Conservation (phyloP, 1,140 invertebrate species). For the Medauroidea extradentata region DNA sequence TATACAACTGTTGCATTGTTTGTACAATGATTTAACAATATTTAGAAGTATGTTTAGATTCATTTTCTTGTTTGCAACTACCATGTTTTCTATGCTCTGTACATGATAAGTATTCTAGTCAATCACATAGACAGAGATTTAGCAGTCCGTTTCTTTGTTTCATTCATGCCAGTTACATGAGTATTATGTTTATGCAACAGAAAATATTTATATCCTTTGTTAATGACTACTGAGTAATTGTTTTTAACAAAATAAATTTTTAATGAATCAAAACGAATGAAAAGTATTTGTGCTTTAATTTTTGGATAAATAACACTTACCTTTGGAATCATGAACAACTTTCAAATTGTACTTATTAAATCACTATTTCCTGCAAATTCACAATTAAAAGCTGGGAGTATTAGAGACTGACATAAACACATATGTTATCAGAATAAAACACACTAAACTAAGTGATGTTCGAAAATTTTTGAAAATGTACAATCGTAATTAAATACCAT, state of each 20-base stretch:
- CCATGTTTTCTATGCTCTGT: background rate
- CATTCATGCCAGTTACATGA: conserved; percentile 11
- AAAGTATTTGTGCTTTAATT: conserved; percentile 19
- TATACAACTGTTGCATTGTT: conserved; percentile 1
- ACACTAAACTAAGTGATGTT: too few species aligned
- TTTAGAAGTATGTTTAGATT: background rate
- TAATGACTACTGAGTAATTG: conserved; percentile 21
- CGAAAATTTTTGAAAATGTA: too few species aligned
- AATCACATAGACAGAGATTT: conserved; percentile 5
- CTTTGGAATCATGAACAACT: too few species aligned
- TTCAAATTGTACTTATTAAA: too few species aligned
- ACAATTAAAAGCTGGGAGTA: too few species aligned
- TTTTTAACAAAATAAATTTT: conserved; percentile 27
- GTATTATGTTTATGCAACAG: conserved; percentile 17
- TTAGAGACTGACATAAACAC: too few species aligned
- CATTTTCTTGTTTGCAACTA: conserved; percentile 1
- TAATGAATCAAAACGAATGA: conserved; percentile 18
- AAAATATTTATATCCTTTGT: conserved; percentile 22
- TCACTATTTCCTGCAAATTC: too few species aligned
- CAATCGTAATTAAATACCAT: too few species aligned
- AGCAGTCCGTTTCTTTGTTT: conserved; percentile 14
- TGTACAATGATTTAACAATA: conserved; percentile 4
- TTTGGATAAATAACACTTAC: background rate
- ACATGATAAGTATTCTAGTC: conserved; percentile 9
- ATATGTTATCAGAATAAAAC: too few species aligned